Conservation (phyloP, 2,888 invertebrate genomes). For the Dryobota labecula region DNA sequence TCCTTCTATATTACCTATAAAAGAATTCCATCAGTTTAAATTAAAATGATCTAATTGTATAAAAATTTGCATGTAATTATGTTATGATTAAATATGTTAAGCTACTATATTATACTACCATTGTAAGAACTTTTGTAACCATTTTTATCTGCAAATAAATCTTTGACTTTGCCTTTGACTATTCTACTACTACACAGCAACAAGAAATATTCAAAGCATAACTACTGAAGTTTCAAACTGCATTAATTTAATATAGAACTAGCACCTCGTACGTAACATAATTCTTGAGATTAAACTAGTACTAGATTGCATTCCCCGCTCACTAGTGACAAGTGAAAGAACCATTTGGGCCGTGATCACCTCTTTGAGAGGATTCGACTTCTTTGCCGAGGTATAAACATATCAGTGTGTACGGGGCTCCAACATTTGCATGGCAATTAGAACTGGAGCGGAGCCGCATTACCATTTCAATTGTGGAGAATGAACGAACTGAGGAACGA, state of each 20-base stretch:
- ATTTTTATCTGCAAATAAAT: no score
- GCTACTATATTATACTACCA: no score
- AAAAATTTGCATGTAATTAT: no score
- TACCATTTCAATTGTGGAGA: conserved; percentile 87
- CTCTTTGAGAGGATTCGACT: conserved; percentile 50
- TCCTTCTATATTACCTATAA: no score
- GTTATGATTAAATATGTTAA: no score
- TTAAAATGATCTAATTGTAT: no score
- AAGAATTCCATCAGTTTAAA: no score
- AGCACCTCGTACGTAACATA: conserved; percentile 11
- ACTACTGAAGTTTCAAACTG: conserved; percentile 7
- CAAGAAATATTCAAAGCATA: conserved; percentile 28
- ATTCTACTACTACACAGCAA: conserved; percentile 1
- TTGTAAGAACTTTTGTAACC: no score
- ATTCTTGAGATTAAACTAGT: conserved; percentile 14
- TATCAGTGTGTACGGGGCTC: conserved; percentile 65
- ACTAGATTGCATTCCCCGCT: conserved; percentile 30
- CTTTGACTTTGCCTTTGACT: no score
- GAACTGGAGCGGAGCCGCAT: conserved; percentile 77
- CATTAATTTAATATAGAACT: conserved; percentile 33
- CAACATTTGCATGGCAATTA: conserved; percentile 86
- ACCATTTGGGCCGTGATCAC: conserved; percentile 53
- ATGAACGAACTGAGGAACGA: conserved; percentile 77
- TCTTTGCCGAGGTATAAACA: conserved; percentile 51
- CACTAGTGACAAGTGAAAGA: conserved; percentile 46